Percentiles rank a stretch among this genome's conserved stretches.
These are phyloP conservation scores for Ptilonorhynchus violaceus DNA, from an alignment of 2,113 vertebrate genomes.

Conservation along the genomic window DNA sequence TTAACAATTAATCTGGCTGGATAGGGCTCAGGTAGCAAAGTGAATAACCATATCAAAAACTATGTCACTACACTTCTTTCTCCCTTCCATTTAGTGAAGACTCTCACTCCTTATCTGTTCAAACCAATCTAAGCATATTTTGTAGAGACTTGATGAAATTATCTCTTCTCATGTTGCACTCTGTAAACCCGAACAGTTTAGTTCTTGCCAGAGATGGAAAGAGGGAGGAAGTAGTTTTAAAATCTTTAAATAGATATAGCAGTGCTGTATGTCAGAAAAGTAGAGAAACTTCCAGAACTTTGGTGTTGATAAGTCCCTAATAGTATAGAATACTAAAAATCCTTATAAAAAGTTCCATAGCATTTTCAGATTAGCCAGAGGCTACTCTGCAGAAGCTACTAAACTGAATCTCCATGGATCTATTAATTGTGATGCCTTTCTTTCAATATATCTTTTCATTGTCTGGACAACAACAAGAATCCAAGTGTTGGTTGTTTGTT, in stretches of 20 bases:
- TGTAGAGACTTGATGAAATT: not conserved
- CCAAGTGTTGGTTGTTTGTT: not conserved
- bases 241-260: not conserved
- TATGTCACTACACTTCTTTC: not conserved
- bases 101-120: not conserved
- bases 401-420: not conserved
- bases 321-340: slow-evolving; percentile 14
- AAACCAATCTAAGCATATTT: not conserved
- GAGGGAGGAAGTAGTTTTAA: not conserved
- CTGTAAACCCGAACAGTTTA: not conserved
- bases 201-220: not conserved
- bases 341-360: not conserved
- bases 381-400: not conserved
- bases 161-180: not conserved
- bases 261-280: not conserved
- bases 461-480: not conserved
- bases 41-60: not conserved
- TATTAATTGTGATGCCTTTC: not conserved
- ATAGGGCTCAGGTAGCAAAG: not conserved
- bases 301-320: slow-evolving; percentile 32
- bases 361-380: not conserved
- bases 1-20: not conserved
- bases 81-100: not conserved
- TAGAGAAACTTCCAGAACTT: not conserved
- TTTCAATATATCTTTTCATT: not conserved